Conservation (phyloP, 2,797 vertebrate species). For the Schizopygopsis malacanthus region DNA sequence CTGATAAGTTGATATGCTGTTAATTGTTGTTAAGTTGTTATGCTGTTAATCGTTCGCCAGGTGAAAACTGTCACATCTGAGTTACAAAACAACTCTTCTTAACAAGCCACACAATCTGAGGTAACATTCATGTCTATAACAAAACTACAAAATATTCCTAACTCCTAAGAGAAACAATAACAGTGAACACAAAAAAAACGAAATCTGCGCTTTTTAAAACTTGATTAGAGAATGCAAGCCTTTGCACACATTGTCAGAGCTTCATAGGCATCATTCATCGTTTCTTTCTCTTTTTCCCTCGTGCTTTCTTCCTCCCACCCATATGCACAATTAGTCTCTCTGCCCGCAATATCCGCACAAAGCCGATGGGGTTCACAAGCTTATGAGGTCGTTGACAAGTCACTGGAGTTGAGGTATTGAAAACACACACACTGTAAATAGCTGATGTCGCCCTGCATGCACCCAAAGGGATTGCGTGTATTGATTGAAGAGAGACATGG, state of each 20-base stretch:
- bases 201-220: background rate
- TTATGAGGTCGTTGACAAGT: conserved; percentile 46
- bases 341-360: conserved; percentile 39
- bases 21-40: too few relatives aligned
- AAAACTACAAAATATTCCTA: background rate
- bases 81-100: background rate
- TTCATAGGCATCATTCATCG: background rate
- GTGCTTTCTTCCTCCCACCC: conserved; percentile 2
- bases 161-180: background rate
- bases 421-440: conserved; percentile 46
- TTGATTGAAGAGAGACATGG: conserved; percentile 54
- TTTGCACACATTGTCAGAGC: background rate
- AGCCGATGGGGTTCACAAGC: conserved; percentile 25
- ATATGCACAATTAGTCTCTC: conserved; percentile 35
- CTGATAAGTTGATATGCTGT: too few relatives aligned
- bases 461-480: conserved; percentile 39
- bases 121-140: background rate
- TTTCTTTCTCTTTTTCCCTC: background rate
- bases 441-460: conserved; percentile 33
- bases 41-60: too few relatives aligned
- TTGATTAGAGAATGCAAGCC: background rate
- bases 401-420: conserved; percentile 35
- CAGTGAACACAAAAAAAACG: background rate
- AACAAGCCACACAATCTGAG: background rate
- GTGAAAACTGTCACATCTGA: background rate